Evolutionary conservation across 2,797 vertebrate genomes (phyloP).

Genomic region (Valencia hispanica): DNA sequence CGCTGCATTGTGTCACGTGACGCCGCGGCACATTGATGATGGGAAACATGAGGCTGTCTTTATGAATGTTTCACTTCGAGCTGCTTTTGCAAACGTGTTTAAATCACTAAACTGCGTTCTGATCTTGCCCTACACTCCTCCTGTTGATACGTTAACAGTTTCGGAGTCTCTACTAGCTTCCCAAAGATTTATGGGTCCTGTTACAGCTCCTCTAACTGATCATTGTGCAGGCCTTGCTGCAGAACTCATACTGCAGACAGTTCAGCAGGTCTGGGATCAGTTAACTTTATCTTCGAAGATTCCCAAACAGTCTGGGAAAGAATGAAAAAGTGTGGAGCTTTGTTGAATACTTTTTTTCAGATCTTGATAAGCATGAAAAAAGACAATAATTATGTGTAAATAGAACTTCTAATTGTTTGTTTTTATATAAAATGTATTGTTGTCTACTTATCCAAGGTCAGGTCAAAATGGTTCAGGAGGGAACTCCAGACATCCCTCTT

Average conservation of each 20-base stretch:
- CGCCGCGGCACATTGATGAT: conserved; percentile 43
- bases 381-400: not conserved
- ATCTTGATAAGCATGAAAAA: not conserved
- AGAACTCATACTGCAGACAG: conserved; percentile 31
- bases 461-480: no score
- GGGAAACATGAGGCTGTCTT: conserved; percentile 63
- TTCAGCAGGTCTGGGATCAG: conserved; percentile 60
- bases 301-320: not conserved
- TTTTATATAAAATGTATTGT: no score
- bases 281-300: conserved; percentile 5
- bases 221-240: not conserved
- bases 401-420: not conserved
- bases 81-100: conserved; percentile 10
- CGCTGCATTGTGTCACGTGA: conserved; percentile 58
- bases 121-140: not conserved
- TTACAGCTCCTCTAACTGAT: not conserved
- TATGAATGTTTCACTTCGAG: conserved; percentile 44
- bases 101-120: conserved; percentile 2
- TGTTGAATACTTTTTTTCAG: not conserved
- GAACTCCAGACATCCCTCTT: no score
- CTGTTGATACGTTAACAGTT: not conserved
- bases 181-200: not conserved
- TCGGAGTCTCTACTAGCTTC: not conserved
- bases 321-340: not conserved
- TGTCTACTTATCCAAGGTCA: no score